phyloP scores from a whole-genome alignment of 1,140 invertebrate genomes.

The Panagrolaimus sp. region DNA sequence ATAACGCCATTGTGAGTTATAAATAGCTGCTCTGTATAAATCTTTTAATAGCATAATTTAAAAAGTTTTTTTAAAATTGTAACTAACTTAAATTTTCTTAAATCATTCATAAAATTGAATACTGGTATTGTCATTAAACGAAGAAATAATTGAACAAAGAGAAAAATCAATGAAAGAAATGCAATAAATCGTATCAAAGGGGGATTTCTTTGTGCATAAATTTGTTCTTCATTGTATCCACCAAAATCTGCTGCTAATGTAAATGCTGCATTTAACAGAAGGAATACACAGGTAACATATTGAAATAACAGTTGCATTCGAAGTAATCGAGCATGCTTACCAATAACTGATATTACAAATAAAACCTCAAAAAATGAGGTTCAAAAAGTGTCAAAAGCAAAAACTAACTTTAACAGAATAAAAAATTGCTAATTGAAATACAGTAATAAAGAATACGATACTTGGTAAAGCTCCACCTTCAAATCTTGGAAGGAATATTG shows the following conservation, averaged over 20 bases:
- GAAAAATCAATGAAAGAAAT: slow-evolving; percentile 47
- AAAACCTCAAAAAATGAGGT: slow-evolving; percentile 31
- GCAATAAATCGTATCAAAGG: slow-evolving; percentile 48
- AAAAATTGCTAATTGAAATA: slow-evolving; percentile 45
- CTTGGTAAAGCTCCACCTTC: slow-evolving; percentile 27
- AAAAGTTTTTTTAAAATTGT: slow-evolving; percentile 15
- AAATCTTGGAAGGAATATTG: slow-evolving; percentile 35
- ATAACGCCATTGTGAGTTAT: slow-evolving; percentile 53
- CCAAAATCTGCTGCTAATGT: slow-evolving; percentile 55
- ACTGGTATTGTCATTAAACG: slow-evolving; percentile 54
- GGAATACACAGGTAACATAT: slow-evolving; percentile 53
- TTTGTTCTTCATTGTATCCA: slow-evolving; percentile 49
- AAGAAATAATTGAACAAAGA: slow-evolving; percentile 50
- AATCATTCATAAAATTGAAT: slow-evolving; percentile 52
- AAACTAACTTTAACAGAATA: slow-evolving; percentile 45
- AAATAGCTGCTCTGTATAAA: slow-evolving; percentile 43
- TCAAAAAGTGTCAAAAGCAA: neutral
- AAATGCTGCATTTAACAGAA: slow-evolving; percentile 51
- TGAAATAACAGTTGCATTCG: slow-evolving; percentile 52
- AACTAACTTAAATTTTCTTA: slow-evolving; percentile 46
- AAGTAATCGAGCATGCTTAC: slow-evolving; percentile 35
- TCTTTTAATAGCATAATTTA: neutral
- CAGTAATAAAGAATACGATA: slow-evolving; percentile 39
- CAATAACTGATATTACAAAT: slow-evolving; percentile 47
- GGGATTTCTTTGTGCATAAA: slow-evolving; percentile 47